Evolutionary conservation across 1,140 invertebrate genomes (phyloP).

Genomic region (Trialeurodes vaporariorum): DNA sequence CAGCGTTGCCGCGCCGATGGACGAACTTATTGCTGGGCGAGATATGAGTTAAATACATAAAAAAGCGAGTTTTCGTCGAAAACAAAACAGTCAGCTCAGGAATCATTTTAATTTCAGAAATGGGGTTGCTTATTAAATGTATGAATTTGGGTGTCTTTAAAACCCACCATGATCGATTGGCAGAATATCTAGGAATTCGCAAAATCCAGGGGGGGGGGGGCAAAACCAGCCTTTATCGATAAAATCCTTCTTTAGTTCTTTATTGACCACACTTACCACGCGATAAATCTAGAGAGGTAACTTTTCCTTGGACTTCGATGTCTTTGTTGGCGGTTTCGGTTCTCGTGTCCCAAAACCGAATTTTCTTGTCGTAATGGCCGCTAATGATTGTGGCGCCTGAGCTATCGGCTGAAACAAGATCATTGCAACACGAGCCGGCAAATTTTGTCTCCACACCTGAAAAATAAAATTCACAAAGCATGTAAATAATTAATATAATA

Average conservation of each 20-base stretch:
- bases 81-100: too few relatives aligned
- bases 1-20: too few relatives aligned
- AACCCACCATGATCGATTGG: not conserved
- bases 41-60: too few relatives aligned
- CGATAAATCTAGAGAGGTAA: slow-evolving; percentile 88
- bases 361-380: slow-evolving; percentile 93
- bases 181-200: not conserved
- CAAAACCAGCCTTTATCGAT: not conserved
- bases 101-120: too few relatives aligned
- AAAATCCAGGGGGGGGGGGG: not conserved
- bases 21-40: too few relatives aligned
- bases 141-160: not conserved
- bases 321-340: slow-evolving; percentile 67
- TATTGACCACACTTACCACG: slow-evolving; percentile 48
- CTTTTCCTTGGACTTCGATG: slow-evolving; percentile 79
- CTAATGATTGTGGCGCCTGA: slow-evolving; percentile 88
- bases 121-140: too few relatives aligned
- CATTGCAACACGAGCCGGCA: slow-evolving; percentile 91
- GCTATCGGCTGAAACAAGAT: slow-evolving; percentile 78
- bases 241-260: too few relatives aligned
- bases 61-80: too few relatives aligned
- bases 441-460: slow-evolving; percentile 91
- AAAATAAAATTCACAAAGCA: too few relatives aligned
- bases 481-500: too few relatives aligned
- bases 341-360: slow-evolving; percentile 92